Conservation (phyloP, 2,888 invertebrate species). For the Metallyticus violacea region DNA sequence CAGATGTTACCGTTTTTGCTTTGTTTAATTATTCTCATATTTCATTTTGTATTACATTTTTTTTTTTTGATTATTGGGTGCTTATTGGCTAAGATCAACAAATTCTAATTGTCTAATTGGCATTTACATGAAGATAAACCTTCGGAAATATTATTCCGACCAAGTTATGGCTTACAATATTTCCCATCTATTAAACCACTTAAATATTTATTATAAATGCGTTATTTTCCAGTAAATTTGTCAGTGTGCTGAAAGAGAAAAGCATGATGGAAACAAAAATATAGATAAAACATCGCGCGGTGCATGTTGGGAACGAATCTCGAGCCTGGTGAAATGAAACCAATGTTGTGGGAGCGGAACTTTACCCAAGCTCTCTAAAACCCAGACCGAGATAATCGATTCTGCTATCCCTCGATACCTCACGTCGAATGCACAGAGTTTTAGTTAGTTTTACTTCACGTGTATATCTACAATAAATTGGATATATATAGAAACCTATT, state of each 20-base stretch:
- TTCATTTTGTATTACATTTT: too few relatives aligned
- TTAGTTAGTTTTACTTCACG: background rate
- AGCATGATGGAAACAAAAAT: background rate
- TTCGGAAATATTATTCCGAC: too few relatives aligned
- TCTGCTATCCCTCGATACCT: background rate
- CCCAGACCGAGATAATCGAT: background rate
- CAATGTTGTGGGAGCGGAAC: background rate
- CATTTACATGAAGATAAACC: too few relatives aligned
- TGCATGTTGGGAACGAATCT: background rate
- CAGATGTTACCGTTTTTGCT: too few relatives aligned
- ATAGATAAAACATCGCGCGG: background rate
- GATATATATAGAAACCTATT: background rate
- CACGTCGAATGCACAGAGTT: background rate
- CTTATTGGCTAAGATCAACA: too few relatives aligned
- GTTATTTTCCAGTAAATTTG: background rate
- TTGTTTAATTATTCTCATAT: too few relatives aligned
- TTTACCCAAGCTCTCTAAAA: background rate
- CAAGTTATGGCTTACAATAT: background rate
- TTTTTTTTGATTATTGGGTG: too few relatives aligned
- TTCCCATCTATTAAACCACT: background rate
- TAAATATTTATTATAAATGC: background rate
- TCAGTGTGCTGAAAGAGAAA: background rate
- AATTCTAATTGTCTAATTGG: too few relatives aligned
- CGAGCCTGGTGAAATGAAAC: background rate
- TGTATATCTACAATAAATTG: background rate